phyloP scores from a whole-genome alignment of 2,113 vertebrate species.

The Neomonachus schauinslandi region DNA sequence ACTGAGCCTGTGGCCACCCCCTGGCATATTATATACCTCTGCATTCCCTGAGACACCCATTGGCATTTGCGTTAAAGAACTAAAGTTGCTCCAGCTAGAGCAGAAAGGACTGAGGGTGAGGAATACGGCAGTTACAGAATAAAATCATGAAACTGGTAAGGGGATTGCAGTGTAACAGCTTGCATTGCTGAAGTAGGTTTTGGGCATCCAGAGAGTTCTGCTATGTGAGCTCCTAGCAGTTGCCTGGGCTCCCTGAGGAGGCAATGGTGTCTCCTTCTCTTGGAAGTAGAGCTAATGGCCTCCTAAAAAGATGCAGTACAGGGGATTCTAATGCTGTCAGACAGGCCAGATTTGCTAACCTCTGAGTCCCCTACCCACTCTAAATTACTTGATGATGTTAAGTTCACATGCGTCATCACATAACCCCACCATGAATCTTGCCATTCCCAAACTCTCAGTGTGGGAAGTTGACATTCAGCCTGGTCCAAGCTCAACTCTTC shows the following conservation, averaged over 20 bases:
- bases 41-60: neutral
- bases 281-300: neutral
- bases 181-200: neutral
- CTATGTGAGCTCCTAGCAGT: neutral
- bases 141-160: neutral
- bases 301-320: neutral
- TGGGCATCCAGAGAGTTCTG: neutral
- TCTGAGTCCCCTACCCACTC: neutral
- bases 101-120: neutral
- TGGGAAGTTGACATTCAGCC: neutral
- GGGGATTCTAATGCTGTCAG: neutral
- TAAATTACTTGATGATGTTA: neutral
- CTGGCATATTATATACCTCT: neutral
- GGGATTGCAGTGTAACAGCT: neutral
- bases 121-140: neutral
- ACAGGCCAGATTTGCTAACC: neutral
- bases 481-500: neutral
- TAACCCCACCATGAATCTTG: neutral
- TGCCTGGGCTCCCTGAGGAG: neutral
- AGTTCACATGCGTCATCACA: neutral
- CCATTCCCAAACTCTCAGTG: neutral
- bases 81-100: neutral
- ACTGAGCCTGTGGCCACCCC: neutral
- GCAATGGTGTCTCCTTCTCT: neutral
- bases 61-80: neutral